Base-by-base conservation (phyloP, 2,797 vertebrate species). In the Acanthiza pusilla region DNA sequence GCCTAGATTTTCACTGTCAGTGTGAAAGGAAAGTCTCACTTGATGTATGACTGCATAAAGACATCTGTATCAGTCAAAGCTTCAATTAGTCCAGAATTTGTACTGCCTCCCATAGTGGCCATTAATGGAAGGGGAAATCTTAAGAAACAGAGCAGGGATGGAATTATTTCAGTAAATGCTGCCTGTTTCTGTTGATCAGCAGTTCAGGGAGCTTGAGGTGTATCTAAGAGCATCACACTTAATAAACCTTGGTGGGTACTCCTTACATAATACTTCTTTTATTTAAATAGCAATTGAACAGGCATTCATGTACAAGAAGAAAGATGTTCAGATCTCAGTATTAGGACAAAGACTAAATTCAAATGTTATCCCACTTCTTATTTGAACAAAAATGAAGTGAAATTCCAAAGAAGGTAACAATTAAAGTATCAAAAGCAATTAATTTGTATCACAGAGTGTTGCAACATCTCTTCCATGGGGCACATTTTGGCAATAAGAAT, bases 71-170 rank as follows among this genome's bases (percentile, higher is more conserved):
- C 84, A 89, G 81, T 63, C 72, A 84, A 84, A 89, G 78, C 74
- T 93, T 93, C 87, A 93, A 95, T 92, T 92, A 93, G 94, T 77
- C 85, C 84, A 80, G 61, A 89, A 92, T 60, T 91, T 85, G 61
- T 77, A 92, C 65, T 89, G 87, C 53, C 65, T 93, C 81, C 87
- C 61, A 63, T 16, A 85, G 91, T 67, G 68, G 87, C 87, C 81
- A 91, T 93, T 95, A 96, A 94, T 45, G 60, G 81, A 96, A 96
- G 87, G 78, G 16, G 75, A 93, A 91, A 91, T 65, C 93, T 77
- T 89, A 73, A 89, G 53, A 63, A 93, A 87, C 27, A 93, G 92
- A 89, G 78, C 55, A 88, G 32, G 13, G 61, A 79, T 74, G 53
- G 87, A 93, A 94, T 43, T 67, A 92, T 77, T 83, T 87, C 60